phyloP scores from a whole-genome alignment of 2,888 invertebrate genomes.

The Erebia ligea region DNA sequence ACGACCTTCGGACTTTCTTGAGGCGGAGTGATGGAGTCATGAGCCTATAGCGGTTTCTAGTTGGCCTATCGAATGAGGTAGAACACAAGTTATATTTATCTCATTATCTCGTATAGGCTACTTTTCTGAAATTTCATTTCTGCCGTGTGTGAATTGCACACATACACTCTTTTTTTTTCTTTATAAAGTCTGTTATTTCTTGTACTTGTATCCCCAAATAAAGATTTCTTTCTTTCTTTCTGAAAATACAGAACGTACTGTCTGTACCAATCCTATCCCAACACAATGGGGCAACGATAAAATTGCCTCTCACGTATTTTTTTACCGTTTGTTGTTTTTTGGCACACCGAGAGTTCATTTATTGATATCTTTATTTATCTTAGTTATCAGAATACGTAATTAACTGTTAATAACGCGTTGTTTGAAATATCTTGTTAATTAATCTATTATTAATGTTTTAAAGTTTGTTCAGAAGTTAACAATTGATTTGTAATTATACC shows the following conservation, averaged over 20 bases:
- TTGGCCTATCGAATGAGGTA: too few relatives aligned
- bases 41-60: too few relatives aligned
- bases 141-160: too few relatives aligned
- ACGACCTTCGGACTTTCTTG: too few relatives aligned
- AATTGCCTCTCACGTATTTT: conserved; percentile 11
- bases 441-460: not conserved
- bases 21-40: too few relatives aligned
- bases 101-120: too few relatives aligned
- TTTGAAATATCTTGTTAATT: conserved; percentile 11
- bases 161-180: too few relatives aligned
- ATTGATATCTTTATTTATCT: conserved; percentile 5
- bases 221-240: too few relatives aligned
- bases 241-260: not conserved
- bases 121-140: too few relatives aligned
- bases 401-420: conserved; percentile 3
- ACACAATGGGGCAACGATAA: conserved; percentile 2
- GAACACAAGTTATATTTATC: too few relatives aligned
- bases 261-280: conserved; percentile 1
- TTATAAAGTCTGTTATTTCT: too few relatives aligned
- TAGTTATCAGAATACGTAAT: conserved; percentile 10
- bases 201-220: too few relatives aligned
- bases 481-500: conserved; percentile 20
- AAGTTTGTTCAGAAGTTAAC: not conserved
- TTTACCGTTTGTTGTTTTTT: conserved; percentile 19
- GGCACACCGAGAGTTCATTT: conserved; percentile 3